These are phyloP conservation scores for Micrasema longulum DNA, from an alignment of 1,140 invertebrate genomes.

Conservation along the genomic window DNA sequence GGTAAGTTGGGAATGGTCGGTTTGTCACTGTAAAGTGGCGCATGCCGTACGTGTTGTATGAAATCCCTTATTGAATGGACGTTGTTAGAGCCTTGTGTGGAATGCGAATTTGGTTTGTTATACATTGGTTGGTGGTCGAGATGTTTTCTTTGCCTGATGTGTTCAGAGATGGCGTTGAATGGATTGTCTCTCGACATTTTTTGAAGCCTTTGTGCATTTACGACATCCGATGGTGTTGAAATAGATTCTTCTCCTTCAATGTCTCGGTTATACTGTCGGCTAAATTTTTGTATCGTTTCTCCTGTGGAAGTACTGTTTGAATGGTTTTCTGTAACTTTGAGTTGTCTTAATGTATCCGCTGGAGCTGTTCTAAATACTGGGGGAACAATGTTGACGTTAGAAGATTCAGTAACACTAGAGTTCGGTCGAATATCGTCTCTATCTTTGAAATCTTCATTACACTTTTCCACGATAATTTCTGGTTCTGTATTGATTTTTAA, in stretches of 20 bases:
- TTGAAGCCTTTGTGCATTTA: conserved; percentile 14
- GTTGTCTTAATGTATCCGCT: conserved; percentile 24
- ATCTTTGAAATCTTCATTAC: neutral
- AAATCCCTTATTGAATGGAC: conserved; percentile 4
- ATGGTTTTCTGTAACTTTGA: conserved; percentile 16
- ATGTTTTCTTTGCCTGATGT: conserved; percentile 24
- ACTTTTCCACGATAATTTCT: conserved; percentile 8
- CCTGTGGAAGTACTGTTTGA: neutral
- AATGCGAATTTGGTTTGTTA: neutral
- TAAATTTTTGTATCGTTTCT: neutral
- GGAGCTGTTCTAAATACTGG: conserved; percentile 1
- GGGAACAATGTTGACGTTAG: conserved; percentile 12
- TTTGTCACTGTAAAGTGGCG: neutral
- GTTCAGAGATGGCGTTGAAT: conserved; percentile 23
- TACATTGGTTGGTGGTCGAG: neutral
- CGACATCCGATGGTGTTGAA: neutral
- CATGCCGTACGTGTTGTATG: conserved; percentile 25
- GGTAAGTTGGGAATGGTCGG: conserved; percentile 33
- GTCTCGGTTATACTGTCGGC: neutral
- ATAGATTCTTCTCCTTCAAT: conserved; percentile 2
- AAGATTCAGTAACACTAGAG: neutral
- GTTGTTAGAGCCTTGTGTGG: neutral
- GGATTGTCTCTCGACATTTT: conserved; percentile 34
- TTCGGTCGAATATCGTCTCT: conserved; percentile 6
- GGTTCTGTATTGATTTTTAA: conserved; percentile 15